These are phyloP conservation scores for Iphiclides podalirius DNA, from an alignment of 2,888 invertebrate species.

Conservation along the genomic window DNA sequence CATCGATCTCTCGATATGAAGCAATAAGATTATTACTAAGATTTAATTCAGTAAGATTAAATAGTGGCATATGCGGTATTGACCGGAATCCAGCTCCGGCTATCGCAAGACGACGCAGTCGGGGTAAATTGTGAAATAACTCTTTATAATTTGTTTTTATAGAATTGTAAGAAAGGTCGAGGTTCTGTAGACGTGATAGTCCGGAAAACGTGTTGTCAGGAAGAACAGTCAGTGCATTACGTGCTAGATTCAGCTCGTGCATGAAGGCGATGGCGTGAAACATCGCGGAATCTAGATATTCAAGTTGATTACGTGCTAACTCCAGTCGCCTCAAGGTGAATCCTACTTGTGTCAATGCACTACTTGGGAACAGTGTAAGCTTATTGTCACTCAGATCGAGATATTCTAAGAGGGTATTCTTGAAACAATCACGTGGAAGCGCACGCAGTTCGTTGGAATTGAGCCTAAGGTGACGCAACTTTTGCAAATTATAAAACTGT, in stretches of 20 bases:
- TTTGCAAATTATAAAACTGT: conserved; percentile 77
- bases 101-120: conserved; percentile 84
- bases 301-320: conserved; percentile 86
- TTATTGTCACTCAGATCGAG: conserved; percentile 87
- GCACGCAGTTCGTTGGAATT: conserved; percentile 84
- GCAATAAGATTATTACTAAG: conserved; percentile 85
- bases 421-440: conserved; percentile 86
- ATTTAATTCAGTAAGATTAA: conserved; percentile 84
- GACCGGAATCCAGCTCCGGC: conserved; percentile 84
- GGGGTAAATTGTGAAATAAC: conserved; percentile 88
- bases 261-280: conserved; percentile 84
- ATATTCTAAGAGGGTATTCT: conserved; percentile 86
- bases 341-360: conserved; percentile 86
- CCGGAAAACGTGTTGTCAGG: conserved; percentile 91
- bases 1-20: conserved; percentile 82
- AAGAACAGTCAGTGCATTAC: conserved; percentile 87
- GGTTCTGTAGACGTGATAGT: conserved; percentile 83
- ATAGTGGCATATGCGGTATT: conserved; percentile 84
- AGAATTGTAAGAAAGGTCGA: conserved; percentile 87
- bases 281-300: conserved; percentile 90
- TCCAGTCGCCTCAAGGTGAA: conserved; percentile 87
- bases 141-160: conserved; percentile 90
- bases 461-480: conserved; percentile 83
- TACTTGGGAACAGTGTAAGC: conserved; percentile 85
- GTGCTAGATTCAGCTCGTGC: conserved; percentile 85